Conservation (phyloP, 2,888 invertebrate genomes). For the Venusia cambrica region DNA sequence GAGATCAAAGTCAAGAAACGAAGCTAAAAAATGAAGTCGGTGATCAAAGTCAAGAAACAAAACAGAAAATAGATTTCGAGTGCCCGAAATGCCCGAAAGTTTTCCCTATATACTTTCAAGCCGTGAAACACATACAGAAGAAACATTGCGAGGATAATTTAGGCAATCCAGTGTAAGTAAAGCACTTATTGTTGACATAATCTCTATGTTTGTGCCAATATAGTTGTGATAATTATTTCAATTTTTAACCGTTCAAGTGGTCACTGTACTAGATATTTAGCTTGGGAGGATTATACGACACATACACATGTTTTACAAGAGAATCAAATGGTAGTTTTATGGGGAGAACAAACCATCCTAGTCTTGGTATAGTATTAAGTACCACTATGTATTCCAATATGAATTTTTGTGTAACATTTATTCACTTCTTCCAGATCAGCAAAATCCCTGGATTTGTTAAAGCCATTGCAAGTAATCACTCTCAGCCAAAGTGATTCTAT, state of each 20-base stretch:
- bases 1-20: slow-evolving; percentile 9
- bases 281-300: no score
- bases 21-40: no score
- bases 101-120: slow-evolving; percentile 48
- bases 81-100: slow-evolving; percentile 51
- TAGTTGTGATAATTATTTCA: slow-evolving; percentile 5
- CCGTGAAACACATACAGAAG: slow-evolving; percentile 57
- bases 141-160: slow-evolving; percentile 42
- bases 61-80: slow-evolving; percentile 43
- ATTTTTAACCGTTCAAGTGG: no score
- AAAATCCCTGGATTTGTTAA: slow-evolving; percentile 38
- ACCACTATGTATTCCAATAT: no score
- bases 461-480: slow-evolving; percentile 46
- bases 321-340: no score
- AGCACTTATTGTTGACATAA: slow-evolving; percentile 3
- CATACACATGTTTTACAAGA: no score
- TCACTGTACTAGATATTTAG: no score
- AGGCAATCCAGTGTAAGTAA: slow-evolving; percentile 53
- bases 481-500: neutral
- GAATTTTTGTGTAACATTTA: no score
- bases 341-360: no score
- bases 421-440: slow-evolving; percentile 45
- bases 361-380: no score
- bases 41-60: neutral
- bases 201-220: neutral